Conservation (phyloP, 2,888 invertebrate genomes). For the Acleris emargana region DNA sequence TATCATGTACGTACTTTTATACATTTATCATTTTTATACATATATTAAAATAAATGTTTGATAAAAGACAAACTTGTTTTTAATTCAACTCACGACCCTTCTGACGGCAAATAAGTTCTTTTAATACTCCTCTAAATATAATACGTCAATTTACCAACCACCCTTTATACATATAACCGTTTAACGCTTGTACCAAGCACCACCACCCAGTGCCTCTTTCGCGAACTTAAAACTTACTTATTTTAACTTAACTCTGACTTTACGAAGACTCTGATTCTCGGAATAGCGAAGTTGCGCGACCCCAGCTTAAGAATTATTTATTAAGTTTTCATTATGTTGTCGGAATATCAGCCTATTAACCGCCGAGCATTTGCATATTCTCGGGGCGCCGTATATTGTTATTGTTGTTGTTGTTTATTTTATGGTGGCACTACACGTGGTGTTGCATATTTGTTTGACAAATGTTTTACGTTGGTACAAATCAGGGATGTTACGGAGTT, state of each 20-base stretch:
- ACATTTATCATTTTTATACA: too few species aligned
- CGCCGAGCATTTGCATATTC: slow-evolving; percentile 24
- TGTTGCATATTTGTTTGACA: too few species aligned
- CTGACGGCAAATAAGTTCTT: too few species aligned
- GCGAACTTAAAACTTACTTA: slow-evolving; percentile 75
- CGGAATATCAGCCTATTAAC: slow-evolving; percentile 20
- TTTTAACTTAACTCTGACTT: slow-evolving; percentile 73
- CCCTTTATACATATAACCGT: slow-evolving; percentile 18
- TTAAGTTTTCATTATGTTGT: slow-evolving; percentile 32
- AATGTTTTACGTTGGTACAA: too few species aligned
- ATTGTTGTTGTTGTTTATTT: background rate
- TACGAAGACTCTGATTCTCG: slow-evolving; percentile 61
- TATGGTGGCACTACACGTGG: background rate
- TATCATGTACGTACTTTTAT: too few species aligned
- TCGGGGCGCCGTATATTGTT: slow-evolving; percentile 1
- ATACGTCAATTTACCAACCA: too few species aligned
- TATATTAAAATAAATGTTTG: too few species aligned
- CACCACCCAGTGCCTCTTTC: slow-evolving; percentile 47
- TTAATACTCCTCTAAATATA: too few species aligned
- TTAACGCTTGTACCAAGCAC: slow-evolving; percentile 40
- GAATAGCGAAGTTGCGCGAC: slow-evolving; percentile 57
- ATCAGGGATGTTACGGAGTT: too few species aligned
- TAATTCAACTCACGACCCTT: too few species aligned
- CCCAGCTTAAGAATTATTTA: slow-evolving; percentile 37
- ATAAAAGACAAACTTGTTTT: too few species aligned